Conservation (phyloP, 2,797 vertebrate genomes). For the Poeciliopsis gracilis region DNA sequence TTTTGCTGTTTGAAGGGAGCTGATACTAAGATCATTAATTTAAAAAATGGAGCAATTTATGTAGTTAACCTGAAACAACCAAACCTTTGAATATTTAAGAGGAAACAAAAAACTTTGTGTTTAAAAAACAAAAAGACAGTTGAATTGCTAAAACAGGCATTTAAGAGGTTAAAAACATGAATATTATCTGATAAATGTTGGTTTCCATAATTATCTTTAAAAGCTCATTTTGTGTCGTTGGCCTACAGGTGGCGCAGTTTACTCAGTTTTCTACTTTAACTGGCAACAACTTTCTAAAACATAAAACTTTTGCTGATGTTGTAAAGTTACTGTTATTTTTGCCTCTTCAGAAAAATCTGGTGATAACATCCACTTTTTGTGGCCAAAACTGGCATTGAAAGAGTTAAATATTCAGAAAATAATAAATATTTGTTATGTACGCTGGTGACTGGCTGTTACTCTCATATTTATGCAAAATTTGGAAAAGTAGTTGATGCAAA, state of each 20-base stretch:
- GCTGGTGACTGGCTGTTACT: background rate
- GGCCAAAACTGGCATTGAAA: background rate
- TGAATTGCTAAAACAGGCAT: background rate
- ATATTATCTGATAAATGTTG: background rate
- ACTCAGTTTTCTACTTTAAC: background rate
- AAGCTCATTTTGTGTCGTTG: background rate
- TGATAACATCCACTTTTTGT: background rate
- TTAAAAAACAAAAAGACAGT: background rate
- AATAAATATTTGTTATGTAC: background rate
- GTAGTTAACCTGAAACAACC: background rate
- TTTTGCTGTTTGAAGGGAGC: background rate
- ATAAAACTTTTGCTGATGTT: background rate
- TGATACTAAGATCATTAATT: background rate
- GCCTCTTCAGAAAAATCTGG: background rate
- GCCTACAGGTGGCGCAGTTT: background rate
- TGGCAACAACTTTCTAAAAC: background rate
- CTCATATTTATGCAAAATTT: background rate
- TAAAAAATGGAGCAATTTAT: background rate
- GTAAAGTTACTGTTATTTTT: background rate
- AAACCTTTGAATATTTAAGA: background rate
- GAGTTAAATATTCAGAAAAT: background rate
- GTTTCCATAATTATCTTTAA: background rate
- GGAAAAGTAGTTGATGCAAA: background rate
- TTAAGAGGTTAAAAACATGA: background rate
- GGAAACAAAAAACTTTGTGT: background rate